Evolutionary conservation across 35 echinoderm and acorn worm species (phyloP), one percentile per base, ranked within the genome.

Genomic region (Lytechinus variegatus): DNA sequence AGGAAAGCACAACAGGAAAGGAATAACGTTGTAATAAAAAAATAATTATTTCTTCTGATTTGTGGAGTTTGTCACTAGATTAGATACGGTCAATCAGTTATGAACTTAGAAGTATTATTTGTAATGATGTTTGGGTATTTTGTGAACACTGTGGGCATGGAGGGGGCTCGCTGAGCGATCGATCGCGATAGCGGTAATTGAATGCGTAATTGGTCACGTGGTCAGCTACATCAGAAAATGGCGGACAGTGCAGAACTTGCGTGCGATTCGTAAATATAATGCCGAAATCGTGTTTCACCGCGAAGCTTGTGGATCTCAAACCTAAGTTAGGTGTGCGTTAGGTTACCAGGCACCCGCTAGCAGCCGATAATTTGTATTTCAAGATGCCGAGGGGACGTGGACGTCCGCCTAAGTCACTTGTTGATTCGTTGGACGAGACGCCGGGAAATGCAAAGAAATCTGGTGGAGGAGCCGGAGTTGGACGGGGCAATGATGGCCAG

Each of bases 301-400:
- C 55, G 86, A 86, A 89, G 92, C 95, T 96, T 72, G 91, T 87
- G 56, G 95, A 91, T 91, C 94, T 88, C 94, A 96, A 91, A 87
- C 87, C 94, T 71, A 66, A 66, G 55, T 87, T 27, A 90, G 58
- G 52, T 90, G 89, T 95, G 95, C 54, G 52, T 27, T 27, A 93
- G 92, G 92, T 93, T 93, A 96, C 86, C 86, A 96, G 54, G 95
- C 95, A 91, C 86, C 72, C 86, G 79, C 94, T 96, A 92, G 96
- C 86, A 92, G 96, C 93, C 27, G 91, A 95, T 95, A 95, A 95
- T 61, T 95, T 52, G 79, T 24, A 55, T 66, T 55, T 94, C 95
- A 97, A 96, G 56, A 99, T 99, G 95, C 98, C 97, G 88, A 94
- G 96, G 95, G 98, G 97, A 93, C 96, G 98, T 92, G 97, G 97